These are phyloP conservation scores for Adelosebastes latens DNA, from an alignment of 2,797 vertebrate genomes.

Conservation along the genomic window DNA sequence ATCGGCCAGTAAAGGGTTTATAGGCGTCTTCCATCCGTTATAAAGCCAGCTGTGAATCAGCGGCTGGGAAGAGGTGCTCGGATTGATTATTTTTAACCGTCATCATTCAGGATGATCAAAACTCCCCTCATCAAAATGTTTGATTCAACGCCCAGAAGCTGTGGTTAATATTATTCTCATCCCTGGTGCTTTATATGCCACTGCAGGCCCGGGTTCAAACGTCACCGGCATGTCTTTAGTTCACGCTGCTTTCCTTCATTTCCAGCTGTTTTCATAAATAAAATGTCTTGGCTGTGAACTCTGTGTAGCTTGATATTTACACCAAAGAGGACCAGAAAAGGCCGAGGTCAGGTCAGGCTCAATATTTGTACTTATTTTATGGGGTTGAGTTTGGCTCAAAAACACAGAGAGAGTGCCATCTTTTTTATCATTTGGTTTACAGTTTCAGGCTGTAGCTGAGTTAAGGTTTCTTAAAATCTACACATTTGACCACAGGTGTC, in stretches of 20 bases:
- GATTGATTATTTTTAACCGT: constrained; percentile 28
- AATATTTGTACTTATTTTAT: neutral
- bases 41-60: constrained; percentile 38
- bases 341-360: neutral
- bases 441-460: neutral
- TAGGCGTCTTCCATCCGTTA: constrained; percentile 9
- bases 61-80: neutral
- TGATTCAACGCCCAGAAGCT: constrained; percentile 30
- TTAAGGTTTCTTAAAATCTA: neutral
- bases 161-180: constrained; percentile 18
- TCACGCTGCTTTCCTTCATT: neutral
- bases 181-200: neutral
- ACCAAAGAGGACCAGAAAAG: neutral
- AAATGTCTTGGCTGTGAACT: constrained; percentile 2
- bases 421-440: neutral
- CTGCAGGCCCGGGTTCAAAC: constrained; percentile 11
- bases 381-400: neutral
- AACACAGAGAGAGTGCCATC: neutral
- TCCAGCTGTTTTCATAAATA: constrained; percentile 4
- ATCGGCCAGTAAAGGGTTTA: constrained; percentile 41
- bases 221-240: neutral
- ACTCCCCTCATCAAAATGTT: constrained; percentile 16
- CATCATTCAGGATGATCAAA: constrained; percentile 40
- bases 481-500: neutral
- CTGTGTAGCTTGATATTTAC: constrained; percentile 6